These are phyloP conservation scores for Upupa epops DNA, from an alignment of 2,113 vertebrate species.

Conservation along the genomic window DNA sequence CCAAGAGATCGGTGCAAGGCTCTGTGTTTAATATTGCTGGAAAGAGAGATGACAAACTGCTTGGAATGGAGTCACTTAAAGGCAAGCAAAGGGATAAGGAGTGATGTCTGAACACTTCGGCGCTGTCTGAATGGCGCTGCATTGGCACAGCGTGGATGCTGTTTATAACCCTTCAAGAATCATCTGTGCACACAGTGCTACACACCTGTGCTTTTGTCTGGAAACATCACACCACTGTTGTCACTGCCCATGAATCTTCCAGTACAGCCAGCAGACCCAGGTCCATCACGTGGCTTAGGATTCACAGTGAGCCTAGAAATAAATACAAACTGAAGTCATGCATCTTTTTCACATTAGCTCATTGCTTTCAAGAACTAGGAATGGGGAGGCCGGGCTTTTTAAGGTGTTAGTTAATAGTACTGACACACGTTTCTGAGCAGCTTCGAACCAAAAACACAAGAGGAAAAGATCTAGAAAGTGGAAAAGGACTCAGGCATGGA, in stretches of 20 bases:
- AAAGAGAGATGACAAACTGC: constrained; percentile 62
- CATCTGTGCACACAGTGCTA: background rate
- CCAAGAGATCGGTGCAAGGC: constrained; percentile 39
- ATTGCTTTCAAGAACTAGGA: background rate
- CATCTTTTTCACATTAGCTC: constrained; percentile 30
- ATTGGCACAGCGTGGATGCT: background rate
- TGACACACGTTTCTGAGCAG: background rate
- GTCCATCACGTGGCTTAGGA: background rate
- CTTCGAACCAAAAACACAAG: background rate
- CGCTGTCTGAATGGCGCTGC: background rate
- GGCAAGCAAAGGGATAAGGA: constrained; percentile 22
- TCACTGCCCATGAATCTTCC: constrained; percentile 17
- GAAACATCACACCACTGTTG: background rate
- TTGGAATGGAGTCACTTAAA: constrained; percentile 51
- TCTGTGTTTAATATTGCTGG: constrained; percentile 61
- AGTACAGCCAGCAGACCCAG: background rate
- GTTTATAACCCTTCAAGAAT: background rate
- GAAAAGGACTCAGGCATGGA: background rate
- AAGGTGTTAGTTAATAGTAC: background rate
- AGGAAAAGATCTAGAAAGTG: background rate
- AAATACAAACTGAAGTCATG: constrained; percentile 15
- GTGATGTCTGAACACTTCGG: background rate
- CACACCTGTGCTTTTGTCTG: background rate
- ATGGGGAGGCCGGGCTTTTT: background rate
- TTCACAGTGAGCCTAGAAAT: background rate